phyloP scores from a whole-genome alignment of 1,140 invertebrate species.

The Monomorium pharaonis region DNA sequence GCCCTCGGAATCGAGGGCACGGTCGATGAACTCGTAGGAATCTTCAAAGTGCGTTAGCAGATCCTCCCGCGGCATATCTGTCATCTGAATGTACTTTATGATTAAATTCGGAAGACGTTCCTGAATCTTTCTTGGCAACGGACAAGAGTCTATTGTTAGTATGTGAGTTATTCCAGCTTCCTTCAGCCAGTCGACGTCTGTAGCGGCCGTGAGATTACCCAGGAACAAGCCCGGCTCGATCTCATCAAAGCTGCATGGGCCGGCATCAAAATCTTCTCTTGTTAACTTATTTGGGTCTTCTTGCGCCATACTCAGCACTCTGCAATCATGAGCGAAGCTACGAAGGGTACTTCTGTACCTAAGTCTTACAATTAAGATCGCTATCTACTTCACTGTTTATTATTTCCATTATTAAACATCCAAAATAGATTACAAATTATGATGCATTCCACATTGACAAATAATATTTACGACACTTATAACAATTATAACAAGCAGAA shows the following conservation, averaged over 20 bases:
- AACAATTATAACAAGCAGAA: neutral
- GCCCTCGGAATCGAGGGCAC: conserved; percentile 86
- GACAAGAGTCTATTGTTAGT: conserved; percentile 93
- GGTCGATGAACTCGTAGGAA: conserved; percentile 90
- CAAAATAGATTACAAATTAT: neutral
- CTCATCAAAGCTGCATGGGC: conserved; percentile 88
- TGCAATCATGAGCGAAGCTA: conserved; percentile 54
- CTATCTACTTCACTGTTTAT: neutral
- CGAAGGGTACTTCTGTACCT: neutral
- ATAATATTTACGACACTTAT: neutral
- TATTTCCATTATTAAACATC: neutral
- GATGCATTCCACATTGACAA: neutral
- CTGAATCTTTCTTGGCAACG: conserved; percentile 90
- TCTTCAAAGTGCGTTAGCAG: conserved; percentile 91
- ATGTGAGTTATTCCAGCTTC: conserved; percentile 90
- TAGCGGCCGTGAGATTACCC: conserved; percentile 92
- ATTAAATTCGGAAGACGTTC: conserved; percentile 87
- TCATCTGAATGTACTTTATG: conserved; percentile 92
- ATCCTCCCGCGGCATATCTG: conserved; percentile 93
- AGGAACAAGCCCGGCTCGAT: conserved; percentile 91
- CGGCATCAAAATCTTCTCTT: conserved; percentile 87
- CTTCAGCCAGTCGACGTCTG: conserved; percentile 89
- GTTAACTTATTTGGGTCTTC: conserved; percentile 68
- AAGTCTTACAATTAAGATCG: conserved; percentile 1
- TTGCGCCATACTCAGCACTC: conserved; percentile 60